Conservation (phyloP, 1,140 invertebrate species). For the Chlorops oryzae region DNA sequence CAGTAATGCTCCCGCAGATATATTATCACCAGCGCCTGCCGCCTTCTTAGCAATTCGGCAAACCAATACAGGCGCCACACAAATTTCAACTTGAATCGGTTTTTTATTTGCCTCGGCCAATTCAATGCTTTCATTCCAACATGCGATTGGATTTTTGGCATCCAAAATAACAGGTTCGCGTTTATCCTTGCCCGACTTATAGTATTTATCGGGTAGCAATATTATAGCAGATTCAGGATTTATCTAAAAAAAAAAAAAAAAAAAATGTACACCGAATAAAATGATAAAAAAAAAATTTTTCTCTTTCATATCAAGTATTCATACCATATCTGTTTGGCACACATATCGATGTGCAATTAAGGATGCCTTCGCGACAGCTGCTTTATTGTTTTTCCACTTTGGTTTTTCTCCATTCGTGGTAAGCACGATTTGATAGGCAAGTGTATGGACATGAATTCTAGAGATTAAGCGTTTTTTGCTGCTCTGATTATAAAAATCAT, state of each 20-base stretch:
- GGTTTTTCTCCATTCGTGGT: slow-evolving; percentile 56
- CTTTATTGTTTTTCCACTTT: slow-evolving; percentile 69
- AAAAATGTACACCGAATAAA: slow-evolving; percentile 6
- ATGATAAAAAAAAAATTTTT: not conserved
- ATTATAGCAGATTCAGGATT: slow-evolving; percentile 64
- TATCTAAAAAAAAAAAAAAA: slow-evolving; percentile 50
- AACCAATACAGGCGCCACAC: slow-evolving; percentile 77
- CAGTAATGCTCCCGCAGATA: slow-evolving; percentile 76
- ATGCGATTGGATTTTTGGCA: slow-evolving; percentile 70
- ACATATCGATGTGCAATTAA: slow-evolving; percentile 79
- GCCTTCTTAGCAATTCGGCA: slow-evolving; percentile 78
- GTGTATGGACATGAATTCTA: slow-evolving; percentile 78
- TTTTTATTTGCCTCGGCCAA: slow-evolving; percentile 28
- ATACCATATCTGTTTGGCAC: slow-evolving; percentile 65
- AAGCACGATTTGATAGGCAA: slow-evolving; percentile 81
- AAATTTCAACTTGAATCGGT: slow-evolving; percentile 58
- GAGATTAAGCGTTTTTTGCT: slow-evolving; percentile 55
- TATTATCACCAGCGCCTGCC: slow-evolving; percentile 82
- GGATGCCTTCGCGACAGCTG: slow-evolving; percentile 77
- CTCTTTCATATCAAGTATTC: slow-evolving; percentile 12
- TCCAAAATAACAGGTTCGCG: slow-evolving; percentile 56
- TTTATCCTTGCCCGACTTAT: slow-evolving; percentile 47
- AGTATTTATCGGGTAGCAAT: slow-evolving; percentile 56
- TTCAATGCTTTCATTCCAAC: slow-evolving; percentile 66
- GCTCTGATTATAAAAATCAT: slow-evolving; percentile 25